Evolutionary conservation across 2,797 vertebrate species (phyloP), one percentile per base, ranked within the genome.

Genomic region (Pipistrellus kuhlii): DNA sequence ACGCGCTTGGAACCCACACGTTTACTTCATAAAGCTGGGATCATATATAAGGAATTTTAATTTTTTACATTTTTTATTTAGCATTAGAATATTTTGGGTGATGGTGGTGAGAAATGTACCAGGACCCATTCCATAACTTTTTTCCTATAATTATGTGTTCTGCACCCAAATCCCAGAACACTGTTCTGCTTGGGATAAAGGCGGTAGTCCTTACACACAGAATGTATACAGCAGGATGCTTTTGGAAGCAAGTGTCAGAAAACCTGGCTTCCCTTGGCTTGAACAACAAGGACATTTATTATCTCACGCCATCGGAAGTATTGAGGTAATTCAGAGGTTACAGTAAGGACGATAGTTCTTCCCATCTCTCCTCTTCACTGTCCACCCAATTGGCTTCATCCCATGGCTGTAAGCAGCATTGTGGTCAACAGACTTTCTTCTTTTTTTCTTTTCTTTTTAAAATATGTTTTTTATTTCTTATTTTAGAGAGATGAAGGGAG

Each of bases 21-120:
- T 38, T 27, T 17, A 62, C 8, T 17, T 38, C 53, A 59, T 2
- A 81, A 9, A 32, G 46, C 32, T 90, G 73, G 59, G 27, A 73
- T 82, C 44, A 48, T 51, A 17, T 35, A 55, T 30, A 93, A 48
- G 57, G 51, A 75, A 84, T 35, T 87, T 51, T 48, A 77, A 83
- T 83, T 88, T 66, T 66, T 21, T 38, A 32, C 17, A 59, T 44
- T 80, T 87, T 90, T 85, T 21, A 59, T 72, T 93, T 95, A 85
- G 77, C 5, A n/a, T 86, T 53, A 35, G 32, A 76, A 48, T 91
- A 41, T 81, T 91, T 91, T 46, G 53, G 11, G n/a, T 51, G 23
- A 4, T n/a, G 30, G 8, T 20, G 14, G n/a, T 48, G 18, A 69
- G 4, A 30, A 77, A 81, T 68, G 11, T 77, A 38, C 21, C 10